A percentile compares a stretch with the other conserved stretches of the same genome.
These are phyloP conservation scores for Ericerus pela DNA, from an alignment of 1,140 invertebrate genomes.

Conservation along the genomic window DNA sequence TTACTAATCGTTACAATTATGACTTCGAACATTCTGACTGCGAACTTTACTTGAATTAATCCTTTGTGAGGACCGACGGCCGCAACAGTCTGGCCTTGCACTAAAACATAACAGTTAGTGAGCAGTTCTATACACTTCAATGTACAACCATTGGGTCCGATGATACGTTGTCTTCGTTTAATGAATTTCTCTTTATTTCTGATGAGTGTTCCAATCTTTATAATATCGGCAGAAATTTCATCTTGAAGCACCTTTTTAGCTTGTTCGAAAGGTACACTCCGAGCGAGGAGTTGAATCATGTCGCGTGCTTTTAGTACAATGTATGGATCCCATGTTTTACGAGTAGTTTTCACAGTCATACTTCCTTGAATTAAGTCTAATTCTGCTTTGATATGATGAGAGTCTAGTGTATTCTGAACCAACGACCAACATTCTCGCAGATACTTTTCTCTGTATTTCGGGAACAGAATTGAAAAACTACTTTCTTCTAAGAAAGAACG, in stretches of 20 bases:
- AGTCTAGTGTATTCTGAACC: slow-evolving; percentile 67
- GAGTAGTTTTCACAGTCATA: slow-evolving; percentile 87
- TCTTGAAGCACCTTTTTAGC: slow-evolving; percentile 72
- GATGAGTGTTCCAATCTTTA: slow-evolving; percentile 86
- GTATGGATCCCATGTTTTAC: slow-evolving; percentile 98
- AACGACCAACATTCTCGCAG: slow-evolving; percentile 90
- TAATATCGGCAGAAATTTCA: slow-evolving; percentile 86
- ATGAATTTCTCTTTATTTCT: slow-evolving; percentile 90
- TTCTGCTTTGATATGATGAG: slow-evolving; percentile 72
- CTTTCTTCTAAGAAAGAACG: slow-evolving; percentile 61
- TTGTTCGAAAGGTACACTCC: slow-evolving; percentile 95
- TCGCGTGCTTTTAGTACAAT: slow-evolving; percentile 94
- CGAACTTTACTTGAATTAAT: slow-evolving; percentile 53
- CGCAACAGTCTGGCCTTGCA: slow-evolving; percentile 96
- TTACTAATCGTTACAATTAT: neutral
- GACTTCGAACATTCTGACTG: neutral
- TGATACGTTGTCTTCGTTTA: slow-evolving; percentile 82
- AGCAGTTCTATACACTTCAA: slow-evolving; percentile 94
- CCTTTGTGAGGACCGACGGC: slow-evolving; percentile 91
- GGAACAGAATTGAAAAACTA: slow-evolving; percentile 68
- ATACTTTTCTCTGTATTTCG: slow-evolving; percentile 92
- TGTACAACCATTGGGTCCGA: slow-evolving; percentile 93
- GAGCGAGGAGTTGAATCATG: slow-evolving; percentile 83
- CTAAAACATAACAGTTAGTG: slow-evolving; percentile 94
- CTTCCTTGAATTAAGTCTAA: slow-evolving; percentile 89